Evolutionary conservation across 2,888 invertebrate genomes (phyloP), one percentile per base, ranked within the genome.

Genomic region (Ypsolopha sequella): DNA sequence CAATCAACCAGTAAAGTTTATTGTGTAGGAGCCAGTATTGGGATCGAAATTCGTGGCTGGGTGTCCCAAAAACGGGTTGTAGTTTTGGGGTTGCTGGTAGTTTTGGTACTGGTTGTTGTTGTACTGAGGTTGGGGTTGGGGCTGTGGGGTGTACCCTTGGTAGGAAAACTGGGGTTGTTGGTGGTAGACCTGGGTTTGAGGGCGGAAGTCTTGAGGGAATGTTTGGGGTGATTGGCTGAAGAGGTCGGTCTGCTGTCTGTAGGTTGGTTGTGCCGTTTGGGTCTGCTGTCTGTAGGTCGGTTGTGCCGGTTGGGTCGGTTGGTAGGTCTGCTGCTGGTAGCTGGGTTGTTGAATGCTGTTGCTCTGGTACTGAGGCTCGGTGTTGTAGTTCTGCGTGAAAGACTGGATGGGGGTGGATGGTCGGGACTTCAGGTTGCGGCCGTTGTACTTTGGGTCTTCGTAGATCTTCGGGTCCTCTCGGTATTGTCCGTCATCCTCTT

Each of bases 401-500:
- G 59, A 51, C 10, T 64, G 57, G 1, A 66, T 60, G n/a, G 72
- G 73, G 53, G 71, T 65, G 51, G 63, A 60, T 54, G 52, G 62
- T 56, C 55, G 44, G 48, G 55, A 48, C 36, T 47, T 55, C 52
- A 57, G 73, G 54, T 63, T 65, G 56, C 62, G 73, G 63, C 67
- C 77, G 73, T 74, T 91, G 77, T 88, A 91, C 58, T 89, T 89
- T 7, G 92, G 90, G 65, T 92, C 91, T 72, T 93, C 92, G 79
- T 95, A 95, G 54, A 93, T 88, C 55, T 89, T 89, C 0, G 95
- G 95, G 70, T 95, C 95, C 68, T 95, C 95, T 46, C 94, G 88
- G 76, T 95, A 95, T 64, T 95, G 95, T 0, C 95, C 95, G 66
- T 95, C 95, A 65, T 95, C 95, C 64, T 93, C 90, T 66, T 93